Percentiles rank a stretch among this genome's conserved stretches.
phyloP scores from a whole-genome alignment of 2,888 invertebrate species.

The Pachycephus smyrnensis region DNA sequence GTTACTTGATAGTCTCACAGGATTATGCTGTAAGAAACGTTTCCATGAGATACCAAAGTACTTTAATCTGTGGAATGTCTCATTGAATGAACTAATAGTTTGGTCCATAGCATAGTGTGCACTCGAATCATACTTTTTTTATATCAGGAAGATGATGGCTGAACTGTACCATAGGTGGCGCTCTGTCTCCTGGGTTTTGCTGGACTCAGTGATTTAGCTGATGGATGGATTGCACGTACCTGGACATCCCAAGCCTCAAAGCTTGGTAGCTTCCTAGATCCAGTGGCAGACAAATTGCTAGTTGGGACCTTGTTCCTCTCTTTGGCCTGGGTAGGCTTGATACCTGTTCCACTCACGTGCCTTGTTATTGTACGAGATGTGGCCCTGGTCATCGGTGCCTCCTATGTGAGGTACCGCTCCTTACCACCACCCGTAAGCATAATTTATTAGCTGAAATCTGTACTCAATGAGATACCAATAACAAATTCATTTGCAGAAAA shows the following conservation, averaged over 20 bases:
- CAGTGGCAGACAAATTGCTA: conserved; percentile 95
- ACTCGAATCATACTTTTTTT: neutral
- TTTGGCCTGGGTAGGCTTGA: conserved; percentile 85
- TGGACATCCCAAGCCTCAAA: conserved; percentile 93
- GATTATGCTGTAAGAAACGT: conserved; percentile 72
- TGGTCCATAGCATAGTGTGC: neutral
- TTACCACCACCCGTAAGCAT: conserved; percentile 87
- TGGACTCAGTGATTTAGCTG: conserved; percentile 93
- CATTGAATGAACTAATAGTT: neutral
- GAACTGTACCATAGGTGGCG: conserved; percentile 70
- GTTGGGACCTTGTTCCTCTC: conserved; percentile 90
- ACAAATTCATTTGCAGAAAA: conserved; percentile 73
- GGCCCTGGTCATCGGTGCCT: conserved; percentile 84
- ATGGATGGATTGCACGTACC: conserved; percentile 96
- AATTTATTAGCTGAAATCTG: conserved; percentile 3
- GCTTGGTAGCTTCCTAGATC: conserved; percentile 95
- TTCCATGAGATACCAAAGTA: neutral
- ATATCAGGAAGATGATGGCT: conserved; percentile 2
- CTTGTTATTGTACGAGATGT: conserved; percentile 89
- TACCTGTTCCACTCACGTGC: conserved; percentile 84
- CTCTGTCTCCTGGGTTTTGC: conserved; percentile 86
- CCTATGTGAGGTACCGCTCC: conserved; percentile 91
- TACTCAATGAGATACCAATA: neutral
- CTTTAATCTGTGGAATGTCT: neutral
- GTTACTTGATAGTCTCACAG: conserved; percentile 87